Percentiles rank a stretch among this genome's conserved stretches.
phyloP scores from a whole-genome alignment of 2,113 vertebrate species.

The Cinclus cinclus region DNA sequence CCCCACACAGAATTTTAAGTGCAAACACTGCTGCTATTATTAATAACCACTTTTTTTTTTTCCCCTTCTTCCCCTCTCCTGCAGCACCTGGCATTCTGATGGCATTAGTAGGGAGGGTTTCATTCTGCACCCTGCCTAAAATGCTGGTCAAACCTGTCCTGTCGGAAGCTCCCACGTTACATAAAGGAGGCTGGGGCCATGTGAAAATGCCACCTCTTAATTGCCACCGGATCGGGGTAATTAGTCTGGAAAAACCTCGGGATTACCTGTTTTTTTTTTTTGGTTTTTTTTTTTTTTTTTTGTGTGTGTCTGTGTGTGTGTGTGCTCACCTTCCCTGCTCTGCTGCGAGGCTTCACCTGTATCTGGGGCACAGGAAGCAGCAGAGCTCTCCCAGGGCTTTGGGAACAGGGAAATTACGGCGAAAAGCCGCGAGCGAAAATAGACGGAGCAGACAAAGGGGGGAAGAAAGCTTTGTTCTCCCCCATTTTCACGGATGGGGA shows the following conservation, averaged over 20 bases:
- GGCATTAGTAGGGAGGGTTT: constrained; percentile 59
- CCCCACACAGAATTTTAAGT: not conserved
- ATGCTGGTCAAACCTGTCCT: constrained; percentile 65
- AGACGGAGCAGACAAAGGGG: constrained; percentile 48
- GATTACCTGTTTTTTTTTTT: not conserved
- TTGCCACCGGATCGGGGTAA: not conserved
- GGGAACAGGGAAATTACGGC: constrained; percentile 27
- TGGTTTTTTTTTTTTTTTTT: not conserved
- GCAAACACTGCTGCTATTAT: not conserved
- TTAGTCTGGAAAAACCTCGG: not conserved
- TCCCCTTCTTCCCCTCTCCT: not conserved
- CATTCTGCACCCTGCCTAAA: constrained; percentile 36
- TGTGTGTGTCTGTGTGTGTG: not conserved
- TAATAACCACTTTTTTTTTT: not conserved
- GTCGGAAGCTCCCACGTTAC: constrained; percentile 3
- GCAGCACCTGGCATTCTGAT: constrained; percentile 47
- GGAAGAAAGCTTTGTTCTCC: constrained; percentile 63
- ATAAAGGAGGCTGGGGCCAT: constrained; percentile 28
- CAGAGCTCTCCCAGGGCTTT: constrained; percentile 47
- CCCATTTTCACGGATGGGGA: constrained; percentile 20
- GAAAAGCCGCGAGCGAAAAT: constrained; percentile 26
- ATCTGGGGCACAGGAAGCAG: constrained; percentile 55
- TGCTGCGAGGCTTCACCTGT: not conserved
- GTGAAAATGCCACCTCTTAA: constrained; percentile 46
- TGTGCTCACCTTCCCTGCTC: not conserved